phyloP scores from a whole-genome alignment of 2,113 vertebrate genomes.

The Xiphias gladius region DNA sequence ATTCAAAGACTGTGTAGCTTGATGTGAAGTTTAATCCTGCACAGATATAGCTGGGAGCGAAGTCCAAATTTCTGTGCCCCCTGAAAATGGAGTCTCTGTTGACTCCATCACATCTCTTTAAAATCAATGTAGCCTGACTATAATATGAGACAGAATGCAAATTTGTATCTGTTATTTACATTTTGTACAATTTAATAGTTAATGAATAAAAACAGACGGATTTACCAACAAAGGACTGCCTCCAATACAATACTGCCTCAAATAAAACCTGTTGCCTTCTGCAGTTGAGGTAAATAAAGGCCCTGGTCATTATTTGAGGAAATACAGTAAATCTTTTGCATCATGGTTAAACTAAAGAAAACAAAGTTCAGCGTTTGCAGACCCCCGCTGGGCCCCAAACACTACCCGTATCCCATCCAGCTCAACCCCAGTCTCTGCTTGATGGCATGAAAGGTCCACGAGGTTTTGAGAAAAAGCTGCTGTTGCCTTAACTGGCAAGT shows the following conservation, averaged over 20 bases:
- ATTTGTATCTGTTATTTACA: neutral
- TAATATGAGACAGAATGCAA: neutral
- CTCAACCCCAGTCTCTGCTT: slow-evolving; percentile 16
- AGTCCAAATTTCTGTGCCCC: slow-evolving; percentile 11
- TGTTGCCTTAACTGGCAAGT: slow-evolving; percentile 25
- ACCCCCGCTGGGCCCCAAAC: neutral
- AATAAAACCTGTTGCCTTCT: too few species aligned
- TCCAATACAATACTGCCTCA: too few species aligned
- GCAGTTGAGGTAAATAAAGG: too few species aligned
- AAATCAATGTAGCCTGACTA: slow-evolving; percentile 5
- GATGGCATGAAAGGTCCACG: slow-evolving; percentile 31
- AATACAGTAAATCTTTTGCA: neutral
- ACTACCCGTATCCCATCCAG: slow-evolving; percentile 28
- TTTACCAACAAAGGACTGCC: too few species aligned
- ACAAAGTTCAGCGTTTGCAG: slow-evolving; percentile 13
- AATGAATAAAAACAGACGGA: too few species aligned
- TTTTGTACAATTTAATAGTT: too few species aligned
- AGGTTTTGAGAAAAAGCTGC: slow-evolving; percentile 36
- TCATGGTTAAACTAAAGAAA: slow-evolving; percentile 9
- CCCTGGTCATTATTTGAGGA: too few species aligned
- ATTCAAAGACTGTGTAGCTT: slow-evolving; percentile 24
- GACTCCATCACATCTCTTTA: slow-evolving; percentile 1
- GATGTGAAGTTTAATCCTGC: slow-evolving; percentile 30
- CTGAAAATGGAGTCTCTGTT: neutral
- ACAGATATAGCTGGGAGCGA: slow-evolving; percentile 19